Evolutionary conservation across 2,888 invertebrate species (phyloP), one percentile per base, ranked within the genome.

Genomic region (Apoderus coryli): DNA sequence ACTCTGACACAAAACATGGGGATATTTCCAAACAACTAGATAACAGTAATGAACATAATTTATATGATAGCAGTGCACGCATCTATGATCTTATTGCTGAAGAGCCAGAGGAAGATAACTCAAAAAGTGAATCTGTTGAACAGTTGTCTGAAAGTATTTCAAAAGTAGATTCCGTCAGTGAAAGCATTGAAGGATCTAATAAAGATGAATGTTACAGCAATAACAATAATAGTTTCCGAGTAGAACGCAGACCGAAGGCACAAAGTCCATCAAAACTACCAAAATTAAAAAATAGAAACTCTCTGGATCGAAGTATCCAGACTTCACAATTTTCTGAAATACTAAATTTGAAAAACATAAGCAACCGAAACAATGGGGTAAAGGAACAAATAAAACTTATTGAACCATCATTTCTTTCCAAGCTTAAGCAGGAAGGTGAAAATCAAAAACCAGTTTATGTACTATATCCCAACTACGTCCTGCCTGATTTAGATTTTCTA

Each of bases 401-500:
- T 10, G 76, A 76, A 45, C 71, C 74, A 16, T 77, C 77, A 9
- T 78, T 78, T 49, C 56, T 78, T 37, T 69, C 69, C 43, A 76
- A 76, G 53, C 55, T 78, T 10, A 76, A 57, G 56, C 45, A 52
- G 29, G 56, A 58, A 37, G 53, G 57, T 2, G 53, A 56, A 41
- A 65, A 51, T 56, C 55, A 72, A 47, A 80, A 78, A 47, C 84
- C 86, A 3, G 80, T 89, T 2, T 89, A 84, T 56, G 79, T 90
- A 24, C 72, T 88, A 40, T 90, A 88, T 59, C 89, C 90, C 14
- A 88, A 80, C 57, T 90, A 90, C 50, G 78, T 88, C 4, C 59
- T 90, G 37, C 89, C 90, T 11, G 84, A 89, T 60, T 66, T 90
- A 45, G 81, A 80, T 45, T 90, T 90, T 57, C 65, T 90, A 32